Conservation (phyloP, 2,888 invertebrate genomes). For the Andrena haemorrhoa region DNA sequence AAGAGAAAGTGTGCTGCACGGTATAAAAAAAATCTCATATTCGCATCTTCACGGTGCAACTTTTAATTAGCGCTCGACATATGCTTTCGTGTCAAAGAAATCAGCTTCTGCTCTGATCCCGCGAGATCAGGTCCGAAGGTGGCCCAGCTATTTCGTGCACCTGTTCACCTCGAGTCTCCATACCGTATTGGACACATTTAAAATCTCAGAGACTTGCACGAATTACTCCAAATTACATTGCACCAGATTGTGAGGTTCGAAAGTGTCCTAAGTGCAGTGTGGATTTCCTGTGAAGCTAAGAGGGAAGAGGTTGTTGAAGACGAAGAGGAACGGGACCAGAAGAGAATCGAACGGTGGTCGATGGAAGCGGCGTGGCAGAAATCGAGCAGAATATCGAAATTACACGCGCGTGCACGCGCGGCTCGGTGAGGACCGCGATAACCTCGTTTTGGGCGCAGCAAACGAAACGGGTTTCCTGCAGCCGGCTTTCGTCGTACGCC, state of each 20-base stretch:
- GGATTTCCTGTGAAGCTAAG: not conserved
- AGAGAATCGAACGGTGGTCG: conserved; percentile 22
- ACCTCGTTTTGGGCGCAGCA: conserved; percentile 61
- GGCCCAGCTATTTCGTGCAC: not conserved
- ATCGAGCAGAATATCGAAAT: conserved; percentile 52
- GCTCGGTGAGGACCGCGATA: conserved; percentile 49
- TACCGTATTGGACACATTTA: not conserved
- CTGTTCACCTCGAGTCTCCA: not conserved
- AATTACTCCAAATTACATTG: not conserved
- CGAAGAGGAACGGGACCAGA: not conserved
- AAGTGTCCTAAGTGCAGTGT: not conserved
- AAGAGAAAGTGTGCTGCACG: not conserved
- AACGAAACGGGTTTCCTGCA: conserved; percentile 60
- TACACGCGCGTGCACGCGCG: conserved; percentile 45
- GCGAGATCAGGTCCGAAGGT: not conserved
- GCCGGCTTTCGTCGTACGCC: conserved; percentile 44
- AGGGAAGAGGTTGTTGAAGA: not conserved
- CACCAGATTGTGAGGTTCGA: not conserved
- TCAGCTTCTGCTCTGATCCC: not conserved
- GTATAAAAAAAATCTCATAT: not conserved
- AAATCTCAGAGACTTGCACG: not conserved
- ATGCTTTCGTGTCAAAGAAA: not conserved
- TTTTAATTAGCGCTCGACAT: not conserved
- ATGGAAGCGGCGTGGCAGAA: conserved; percentile 32
- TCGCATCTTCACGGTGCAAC: conserved; percentile 3